Conservation (phyloP, 2,888 invertebrate species). For the Parnassius mnemosyne region DNA sequence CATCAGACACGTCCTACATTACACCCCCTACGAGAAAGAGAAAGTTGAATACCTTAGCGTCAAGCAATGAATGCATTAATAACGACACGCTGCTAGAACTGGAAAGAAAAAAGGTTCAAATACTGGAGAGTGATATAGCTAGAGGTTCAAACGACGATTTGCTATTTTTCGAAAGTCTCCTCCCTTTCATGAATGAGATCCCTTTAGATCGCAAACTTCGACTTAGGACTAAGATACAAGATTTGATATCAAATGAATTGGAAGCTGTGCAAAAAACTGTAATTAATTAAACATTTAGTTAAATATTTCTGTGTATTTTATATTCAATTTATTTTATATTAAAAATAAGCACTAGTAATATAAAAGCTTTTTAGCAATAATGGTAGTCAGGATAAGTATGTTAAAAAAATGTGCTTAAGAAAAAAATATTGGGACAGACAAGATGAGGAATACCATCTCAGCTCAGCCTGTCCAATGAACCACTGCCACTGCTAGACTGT, state of each 20-base stretch:
- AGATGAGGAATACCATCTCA: no score
- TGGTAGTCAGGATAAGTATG: no score
- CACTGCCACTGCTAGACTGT: no score
- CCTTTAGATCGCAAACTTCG: constrained; percentile 35
- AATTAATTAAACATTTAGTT: background rate
- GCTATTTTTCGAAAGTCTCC: constrained; percentile 39
- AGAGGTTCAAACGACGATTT: constrained; percentile 35
- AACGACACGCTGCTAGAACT: constrained; percentile 30
- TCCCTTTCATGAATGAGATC: constrained; percentile 36
- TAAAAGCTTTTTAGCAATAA: background rate
- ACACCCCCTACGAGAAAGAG: constrained; percentile 24
- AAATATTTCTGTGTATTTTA: background rate
- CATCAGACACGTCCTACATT: constrained; percentile 27
- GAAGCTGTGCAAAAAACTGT: constrained; percentile 27
- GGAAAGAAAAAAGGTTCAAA: constrained; percentile 28
- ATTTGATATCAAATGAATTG: constrained; percentile 36
- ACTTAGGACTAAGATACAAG: constrained; percentile 38
- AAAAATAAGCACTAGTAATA: background rate
- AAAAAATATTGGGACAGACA: no score
- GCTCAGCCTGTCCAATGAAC: no score
- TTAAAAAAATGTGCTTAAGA: no score
- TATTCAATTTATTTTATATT: background rate
- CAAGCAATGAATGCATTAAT: constrained; percentile 17
- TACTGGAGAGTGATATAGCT: constrained; percentile 31
- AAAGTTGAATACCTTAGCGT: constrained; percentile 28